phyloP scores from a whole-genome alignment of 2,888 invertebrate species.

The Hololepta plana region DNA sequence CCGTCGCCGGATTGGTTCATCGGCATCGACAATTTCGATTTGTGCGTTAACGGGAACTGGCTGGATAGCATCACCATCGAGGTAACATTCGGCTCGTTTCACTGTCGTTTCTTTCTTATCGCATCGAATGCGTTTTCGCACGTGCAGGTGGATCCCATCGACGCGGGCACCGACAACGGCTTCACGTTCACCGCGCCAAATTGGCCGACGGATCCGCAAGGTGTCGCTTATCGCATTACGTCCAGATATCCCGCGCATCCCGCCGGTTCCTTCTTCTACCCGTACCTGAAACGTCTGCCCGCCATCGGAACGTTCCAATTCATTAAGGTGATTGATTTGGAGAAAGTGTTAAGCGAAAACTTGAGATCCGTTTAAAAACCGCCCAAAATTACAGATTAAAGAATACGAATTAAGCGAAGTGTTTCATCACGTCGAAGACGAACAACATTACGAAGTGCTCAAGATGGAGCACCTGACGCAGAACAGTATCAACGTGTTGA shows the following conservation, averaged over 20 bases:
- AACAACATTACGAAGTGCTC: conserved; percentile 54
- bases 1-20: conserved; percentile 94
- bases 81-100: conserved; percentile 28
- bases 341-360: too few relatives aligned
- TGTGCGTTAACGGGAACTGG: conserved; percentile 86
- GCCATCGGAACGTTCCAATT: conserved; percentile 83
- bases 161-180: conserved; percentile 89
- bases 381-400: conserved; percentile 57
- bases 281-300: conserved; percentile 69
- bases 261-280: conserved; percentile 88
- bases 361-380: too few relatives aligned
- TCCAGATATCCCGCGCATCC: conserved; percentile 79
- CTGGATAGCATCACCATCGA: conserved; percentile 77
- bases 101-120: background rate
- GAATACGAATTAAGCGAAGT: conserved; percentile 79
- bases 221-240: conserved; percentile 76
- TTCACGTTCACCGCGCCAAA: conserved; percentile 94
- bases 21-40: conserved; percentile 77
- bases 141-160: conserved; percentile 66
- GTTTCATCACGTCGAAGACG: conserved; percentile 68
- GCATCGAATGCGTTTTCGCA: conserved; percentile 4
- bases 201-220: conserved; percentile 84
- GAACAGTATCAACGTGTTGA: conserved; percentile 39
- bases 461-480: conserved; percentile 37
- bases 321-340: conserved; percentile 74